These are phyloP conservation scores for Eleginops maclovinus DNA, from an alignment of 2,113 vertebrate species.

Conservation along the genomic window DNA sequence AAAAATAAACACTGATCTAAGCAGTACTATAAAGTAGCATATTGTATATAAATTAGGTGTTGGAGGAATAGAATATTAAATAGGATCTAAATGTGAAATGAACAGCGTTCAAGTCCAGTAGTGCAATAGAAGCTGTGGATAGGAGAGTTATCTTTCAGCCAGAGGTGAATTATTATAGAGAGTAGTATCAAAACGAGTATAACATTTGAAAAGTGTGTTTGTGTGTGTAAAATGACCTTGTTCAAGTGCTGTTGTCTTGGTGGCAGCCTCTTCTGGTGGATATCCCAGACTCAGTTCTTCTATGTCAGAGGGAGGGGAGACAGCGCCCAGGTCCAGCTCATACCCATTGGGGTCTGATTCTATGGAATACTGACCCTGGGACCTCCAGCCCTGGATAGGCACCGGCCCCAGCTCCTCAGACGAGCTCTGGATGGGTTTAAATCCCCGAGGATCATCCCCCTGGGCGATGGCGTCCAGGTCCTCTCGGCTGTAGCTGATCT, in stretches of 20 bases:
- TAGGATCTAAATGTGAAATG: too few relatives aligned
- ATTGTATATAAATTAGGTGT: too few relatives aligned
- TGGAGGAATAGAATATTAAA: too few relatives aligned
- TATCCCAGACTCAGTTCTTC: slow-evolving; percentile 67
- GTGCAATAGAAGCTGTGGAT: too few relatives aligned
- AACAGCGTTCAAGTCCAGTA: too few relatives aligned
- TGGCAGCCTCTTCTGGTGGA: slow-evolving; percentile 1
- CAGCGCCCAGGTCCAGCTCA: slow-evolving; percentile 65
- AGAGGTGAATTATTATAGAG: too few relatives aligned
- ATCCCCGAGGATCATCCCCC: slow-evolving; percentile 46
- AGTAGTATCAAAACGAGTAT: too few relatives aligned
- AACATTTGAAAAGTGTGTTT: too few relatives aligned
- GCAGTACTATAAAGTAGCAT: too few relatives aligned
- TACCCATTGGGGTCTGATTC: slow-evolving; percentile 80
- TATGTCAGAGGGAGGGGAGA: slow-evolving; percentile 70
- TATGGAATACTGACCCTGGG: slow-evolving; percentile 73
- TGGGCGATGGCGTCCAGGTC: slow-evolving; percentile 61
- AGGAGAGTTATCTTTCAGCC: too few relatives aligned
- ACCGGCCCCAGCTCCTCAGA: slow-evolving; percentile 73
- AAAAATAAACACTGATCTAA: too few relatives aligned
- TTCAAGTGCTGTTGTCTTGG: neutral
- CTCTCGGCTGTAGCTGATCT: slow-evolving; percentile 79
- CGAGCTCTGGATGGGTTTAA: slow-evolving; percentile 78
- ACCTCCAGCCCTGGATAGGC: slow-evolving; percentile 54
- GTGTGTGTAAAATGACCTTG: slow-evolving; percentile 40